Evolutionary conservation across 2,888 invertebrate genomes (phyloP).

Genomic region (Hipparchia semele): DNA sequence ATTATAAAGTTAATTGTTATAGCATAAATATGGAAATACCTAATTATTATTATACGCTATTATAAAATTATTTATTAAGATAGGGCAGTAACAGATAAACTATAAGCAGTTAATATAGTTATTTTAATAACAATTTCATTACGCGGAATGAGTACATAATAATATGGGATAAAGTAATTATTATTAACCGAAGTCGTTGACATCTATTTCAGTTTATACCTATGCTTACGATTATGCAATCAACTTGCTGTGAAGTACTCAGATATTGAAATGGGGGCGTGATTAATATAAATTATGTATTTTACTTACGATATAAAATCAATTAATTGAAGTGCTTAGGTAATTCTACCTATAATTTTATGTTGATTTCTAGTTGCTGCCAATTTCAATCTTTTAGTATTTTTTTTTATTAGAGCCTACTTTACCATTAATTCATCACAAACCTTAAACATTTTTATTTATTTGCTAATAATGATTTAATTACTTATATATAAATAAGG

Average conservation of each 20-base stretch:
- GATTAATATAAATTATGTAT: slow-evolving; percentile 15
- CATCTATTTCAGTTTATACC: slow-evolving; percentile 25
- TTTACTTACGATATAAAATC: background rate
- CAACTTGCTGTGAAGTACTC: slow-evolving; percentile 5
- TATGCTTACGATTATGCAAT: slow-evolving; percentile 28
- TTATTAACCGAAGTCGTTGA: slow-evolving; percentile 31
- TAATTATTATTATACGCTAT: background rate
- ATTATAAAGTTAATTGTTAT: background rate
- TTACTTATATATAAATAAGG: too few relatives aligned
- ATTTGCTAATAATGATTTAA: too few relatives aligned
- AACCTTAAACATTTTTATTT: too few relatives aligned
- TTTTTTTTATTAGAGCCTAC: too few relatives aligned
- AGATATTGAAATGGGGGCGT: slow-evolving; percentile 25
- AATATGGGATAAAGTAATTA: slow-evolving; percentile 17
- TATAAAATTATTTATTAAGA: slow-evolving; percentile 1
- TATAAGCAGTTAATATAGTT: background rate
- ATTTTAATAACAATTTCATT: slow-evolving; percentile 3
- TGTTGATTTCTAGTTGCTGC: background rate
- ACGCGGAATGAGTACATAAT: background rate
- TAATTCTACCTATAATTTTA: background rate
- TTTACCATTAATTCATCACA: too few relatives aligned
- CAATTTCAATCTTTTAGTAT: background rate
- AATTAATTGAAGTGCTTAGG: slow-evolving; percentile 4
- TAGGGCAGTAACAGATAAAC: slow-evolving; percentile 29
- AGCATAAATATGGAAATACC: background rate